Base-by-base conservation (phyloP, 2,797 vertebrate species). In the Tokudaia muenninki region DNA sequence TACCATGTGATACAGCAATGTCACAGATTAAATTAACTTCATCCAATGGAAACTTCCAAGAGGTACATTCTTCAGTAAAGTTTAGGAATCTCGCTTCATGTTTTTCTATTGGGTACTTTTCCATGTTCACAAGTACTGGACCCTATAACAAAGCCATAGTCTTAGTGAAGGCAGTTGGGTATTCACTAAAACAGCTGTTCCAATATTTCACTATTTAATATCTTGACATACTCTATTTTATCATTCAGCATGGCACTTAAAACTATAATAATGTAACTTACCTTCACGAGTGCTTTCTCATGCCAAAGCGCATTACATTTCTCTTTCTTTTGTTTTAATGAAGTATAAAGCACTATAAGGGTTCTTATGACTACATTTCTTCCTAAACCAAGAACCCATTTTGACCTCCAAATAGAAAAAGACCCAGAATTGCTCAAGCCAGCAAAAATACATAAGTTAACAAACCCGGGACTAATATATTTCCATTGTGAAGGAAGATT, bases 1-100 rank as follows among this genome's bases (percentile, higher is more conserved):
- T 99, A 99, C 99, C 99, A 83, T 99, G 99, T 96, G 98, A 98
- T 97, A 99, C 99, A 44, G 98, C 98, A 97, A 99, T 98, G 34
- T 99, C 99, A 0, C 99, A 99, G 98, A 99, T 97, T 21, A 99
- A 98, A 98, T 99, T 99, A 96, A 99, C 98, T 98, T 99, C 99
- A 82, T 98, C 99, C 98, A 99, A 98, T 87, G 99, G 99, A 96
- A 99, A 98, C 24, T 98, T 99, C 99, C 99, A 99, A 98, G 99
- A 99, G 26, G 99, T 98, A 37, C 98, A 99, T 97, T 99, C 99
- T 97, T 99, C 99, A 0, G 98, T 99, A 97, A 99, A 99, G 96
- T 97, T 99, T 97, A 99, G 96, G n/a, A 99, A 98, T 93, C 99
- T 98, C 92, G 99, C 98, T 97, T 99, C 99, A 57, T 98, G 98